These are phyloP conservation scores for Taenaris catops DNA, from an alignment of 2,888 invertebrate genomes.

Conservation along the genomic window DNA sequence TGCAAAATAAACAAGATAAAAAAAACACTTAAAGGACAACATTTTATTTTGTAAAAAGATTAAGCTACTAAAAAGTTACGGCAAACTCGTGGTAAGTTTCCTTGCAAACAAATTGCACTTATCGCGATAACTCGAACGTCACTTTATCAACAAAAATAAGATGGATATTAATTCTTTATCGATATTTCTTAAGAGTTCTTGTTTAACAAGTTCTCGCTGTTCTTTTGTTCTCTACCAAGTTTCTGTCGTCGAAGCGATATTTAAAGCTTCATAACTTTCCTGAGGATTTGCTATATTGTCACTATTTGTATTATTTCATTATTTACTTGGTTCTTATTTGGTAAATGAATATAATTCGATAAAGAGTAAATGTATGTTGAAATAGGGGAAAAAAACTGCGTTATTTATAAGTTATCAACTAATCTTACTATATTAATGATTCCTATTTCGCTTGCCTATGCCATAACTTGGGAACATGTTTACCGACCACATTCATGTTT, in stretches of 20 bases:
- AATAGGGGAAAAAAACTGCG: no score
- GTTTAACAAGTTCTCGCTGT: conserved; percentile 14
- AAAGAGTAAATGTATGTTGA: no score
- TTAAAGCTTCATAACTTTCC: conserved; percentile 8
- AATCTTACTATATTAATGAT: no score
- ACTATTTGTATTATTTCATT: neutral
- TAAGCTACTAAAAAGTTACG: conserved; percentile 4
- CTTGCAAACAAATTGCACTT: conserved; percentile 13
- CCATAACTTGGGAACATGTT: no score
- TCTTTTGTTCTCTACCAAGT: conserved; percentile 9
- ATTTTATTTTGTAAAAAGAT: no score
- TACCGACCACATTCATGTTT: no score
- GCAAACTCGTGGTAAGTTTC: conserved; percentile 1
- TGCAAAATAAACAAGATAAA: no score
- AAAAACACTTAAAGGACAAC: no score
- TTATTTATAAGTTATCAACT: no score
- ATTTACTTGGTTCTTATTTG: neutral
- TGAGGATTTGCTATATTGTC: conserved; percentile 5
- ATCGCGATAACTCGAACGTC: conserved; percentile 12
- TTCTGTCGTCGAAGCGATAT: conserved; percentile 7
- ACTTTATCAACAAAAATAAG: conserved; percentile 9
- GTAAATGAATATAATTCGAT: no score
- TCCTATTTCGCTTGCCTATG: no score
- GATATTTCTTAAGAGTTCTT: conserved; percentile 15
- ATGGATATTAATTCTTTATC: conserved; percentile 14